Evolutionary conservation across 2,113 vertebrate genomes (phyloP).

Genomic region (Phalacrocorax carbo): DNA sequence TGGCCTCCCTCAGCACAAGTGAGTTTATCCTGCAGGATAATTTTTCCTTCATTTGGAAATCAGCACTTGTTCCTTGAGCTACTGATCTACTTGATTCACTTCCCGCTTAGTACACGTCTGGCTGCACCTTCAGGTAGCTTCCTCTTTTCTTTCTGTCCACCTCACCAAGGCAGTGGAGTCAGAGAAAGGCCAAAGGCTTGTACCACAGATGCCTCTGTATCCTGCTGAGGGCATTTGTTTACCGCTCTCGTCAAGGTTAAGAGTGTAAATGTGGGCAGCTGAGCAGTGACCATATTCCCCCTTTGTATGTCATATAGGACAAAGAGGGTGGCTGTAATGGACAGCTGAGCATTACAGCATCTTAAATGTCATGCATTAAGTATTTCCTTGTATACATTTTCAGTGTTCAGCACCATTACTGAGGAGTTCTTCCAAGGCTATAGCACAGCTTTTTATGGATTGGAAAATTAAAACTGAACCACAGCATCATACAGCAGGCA

Average conservation of each 20-base stretch:
- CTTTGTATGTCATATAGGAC: not conserved
- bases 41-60: not conserved
- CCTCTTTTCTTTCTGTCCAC: not conserved
- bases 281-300: not conserved
- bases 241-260: not conserved
- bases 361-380: not conserved
- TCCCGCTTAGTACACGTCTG: not conserved
- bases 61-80: not conserved
- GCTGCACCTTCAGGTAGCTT: not conserved
- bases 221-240: not conserved
- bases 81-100: fast-evolving
- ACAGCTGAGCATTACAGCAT: not conserved
- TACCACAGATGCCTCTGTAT: not conserved
- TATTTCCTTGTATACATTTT: not conserved
- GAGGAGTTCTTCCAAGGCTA: not conserved
- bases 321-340: not conserved
- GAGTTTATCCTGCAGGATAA: not conserved
- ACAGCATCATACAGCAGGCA: not conserved
- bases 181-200: not conserved
- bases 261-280: not conserved
- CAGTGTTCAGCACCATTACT: not conserved
- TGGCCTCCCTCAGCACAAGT: fast-evolving
- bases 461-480: not conserved
- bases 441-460: not conserved
- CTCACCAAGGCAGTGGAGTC: not conserved